A percentile compares a stretch with the other conserved stretches of the same genome.
Evolutionary conservation across 2,888 invertebrate genomes (phyloP).

Genomic region (Pycnomerus fuliginosus): DNA sequence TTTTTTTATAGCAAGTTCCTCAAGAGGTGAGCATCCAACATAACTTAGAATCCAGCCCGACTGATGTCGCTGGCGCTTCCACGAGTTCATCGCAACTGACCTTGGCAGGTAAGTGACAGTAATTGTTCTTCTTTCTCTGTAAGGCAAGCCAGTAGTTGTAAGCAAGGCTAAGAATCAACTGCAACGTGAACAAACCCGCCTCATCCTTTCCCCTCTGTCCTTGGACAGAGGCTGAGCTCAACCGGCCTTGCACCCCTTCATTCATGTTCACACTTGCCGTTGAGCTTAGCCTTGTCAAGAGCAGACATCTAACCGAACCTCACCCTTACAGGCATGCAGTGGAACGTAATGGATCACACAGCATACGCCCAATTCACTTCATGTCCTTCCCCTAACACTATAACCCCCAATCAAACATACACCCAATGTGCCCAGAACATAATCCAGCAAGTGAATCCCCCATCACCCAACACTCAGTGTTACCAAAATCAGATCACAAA

Average conservation of each 20-base stretch:
- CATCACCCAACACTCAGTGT: slow-evolving; percentile 32
- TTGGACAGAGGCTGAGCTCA: slow-evolving; percentile 49
- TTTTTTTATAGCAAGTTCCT: slow-evolving; percentile 45
- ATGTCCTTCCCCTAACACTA: slow-evolving; percentile 59
- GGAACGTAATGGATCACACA: slow-evolving; percentile 77
- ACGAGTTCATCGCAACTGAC: slow-evolving; percentile 41
- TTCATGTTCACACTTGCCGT: slow-evolving; percentile 49
- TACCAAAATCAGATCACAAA: slow-evolving; percentile 43
- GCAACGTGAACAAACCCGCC: slow-evolving; percentile 35
- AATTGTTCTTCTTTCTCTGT: neutral
- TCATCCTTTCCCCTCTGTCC: slow-evolving; percentile 25
- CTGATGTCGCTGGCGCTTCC: slow-evolving; percentile 48
- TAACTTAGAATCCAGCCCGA: slow-evolving; percentile 40
- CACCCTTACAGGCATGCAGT: slow-evolving; percentile 69
- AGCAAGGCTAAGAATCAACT: slow-evolving; percentile 48
- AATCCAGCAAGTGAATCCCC: slow-evolving; percentile 28
- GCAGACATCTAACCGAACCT: slow-evolving; percentile 18
- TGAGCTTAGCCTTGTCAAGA: slow-evolving; percentile 49
- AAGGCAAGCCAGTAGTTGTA: slow-evolving; percentile 7
- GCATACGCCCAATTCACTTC: slow-evolving; percentile 67
- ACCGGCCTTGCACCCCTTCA: slow-evolving; percentile 29
- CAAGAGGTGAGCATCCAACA: slow-evolving; percentile 46
- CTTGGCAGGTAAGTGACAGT: slow-evolving; percentile 27
- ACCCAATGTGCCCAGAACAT: slow-evolving; percentile 4
- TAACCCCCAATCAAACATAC: slow-evolving; percentile 21